phyloP scores from a whole-genome alignment of 2,888 invertebrate species.

The Xiphydria camelus region DNA sequence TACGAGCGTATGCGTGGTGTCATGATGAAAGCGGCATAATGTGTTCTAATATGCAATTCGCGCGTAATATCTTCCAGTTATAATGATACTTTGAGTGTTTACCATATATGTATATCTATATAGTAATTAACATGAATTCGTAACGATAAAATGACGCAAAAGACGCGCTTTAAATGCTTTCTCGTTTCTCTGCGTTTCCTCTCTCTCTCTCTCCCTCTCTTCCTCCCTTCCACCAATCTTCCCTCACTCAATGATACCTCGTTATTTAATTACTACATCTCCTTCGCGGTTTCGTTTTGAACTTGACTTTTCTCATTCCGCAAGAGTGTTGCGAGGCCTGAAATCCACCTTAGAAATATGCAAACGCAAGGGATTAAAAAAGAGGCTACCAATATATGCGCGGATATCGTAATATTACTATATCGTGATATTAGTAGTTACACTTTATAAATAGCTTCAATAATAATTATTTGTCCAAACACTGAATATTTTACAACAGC shows the following conservation, averaged over 20 bases:
- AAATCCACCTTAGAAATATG: too few species aligned
- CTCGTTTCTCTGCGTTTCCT: constrained; percentile 21
- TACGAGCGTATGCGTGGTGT: constrained; percentile 25
- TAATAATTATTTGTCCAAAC: constrained; percentile 54
- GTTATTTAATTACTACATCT: constrained; percentile 1
- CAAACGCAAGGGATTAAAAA: constrained; percentile 47
- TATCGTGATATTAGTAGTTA: constrained; percentile 44
- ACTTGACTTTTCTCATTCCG: too few species aligned
- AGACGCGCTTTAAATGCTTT: constrained; percentile 31
- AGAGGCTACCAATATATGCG: constrained; percentile 43
- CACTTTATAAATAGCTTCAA: constrained; percentile 50
- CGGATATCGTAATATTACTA: constrained; percentile 44
- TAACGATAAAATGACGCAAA: constrained; percentile 43
- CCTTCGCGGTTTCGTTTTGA: neutral
- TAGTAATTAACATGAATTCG: constrained; percentile 45
- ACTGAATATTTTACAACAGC: constrained; percentile 56
- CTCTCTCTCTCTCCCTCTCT: neutral
- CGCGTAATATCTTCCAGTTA: constrained; percentile 49
- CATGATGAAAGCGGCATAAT: constrained; percentile 49
- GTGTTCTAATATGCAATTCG: constrained; percentile 43
- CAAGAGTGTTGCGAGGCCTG: too few species aligned
- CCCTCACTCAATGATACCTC: too few species aligned
- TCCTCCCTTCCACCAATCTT: too few species aligned
- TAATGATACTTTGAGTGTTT: constrained; percentile 45
- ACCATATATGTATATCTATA: too few species aligned